Conservation (phyloP, 2,888 invertebrate genomes). For the Gortyna flavago region DNA sequence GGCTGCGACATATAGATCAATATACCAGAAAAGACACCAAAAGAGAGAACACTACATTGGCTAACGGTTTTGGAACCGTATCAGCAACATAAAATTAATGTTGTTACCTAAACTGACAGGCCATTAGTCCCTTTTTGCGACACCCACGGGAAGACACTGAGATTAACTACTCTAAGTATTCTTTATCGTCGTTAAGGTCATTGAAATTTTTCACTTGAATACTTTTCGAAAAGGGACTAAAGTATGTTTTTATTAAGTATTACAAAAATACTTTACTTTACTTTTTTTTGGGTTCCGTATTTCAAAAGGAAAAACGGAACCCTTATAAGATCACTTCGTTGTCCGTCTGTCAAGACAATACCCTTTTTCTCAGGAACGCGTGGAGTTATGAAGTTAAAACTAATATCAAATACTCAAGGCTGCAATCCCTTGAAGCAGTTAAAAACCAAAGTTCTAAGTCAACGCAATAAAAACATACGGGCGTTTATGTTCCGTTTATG, state of each 20-base stretch:
- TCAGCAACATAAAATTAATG: slow-evolving; percentile 14
- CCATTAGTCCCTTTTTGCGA: slow-evolving; percentile 26
- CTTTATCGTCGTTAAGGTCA: slow-evolving; percentile 11
- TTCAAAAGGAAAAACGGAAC: too few species aligned
- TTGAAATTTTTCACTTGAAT: not conserved
- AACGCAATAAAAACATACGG: too few species aligned
- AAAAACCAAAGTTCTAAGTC: too few species aligned
- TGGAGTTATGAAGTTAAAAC: too few species aligned
- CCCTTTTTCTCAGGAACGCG: too few species aligned
- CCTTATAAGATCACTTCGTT: too few species aligned
- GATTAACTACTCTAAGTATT: slow-evolving; percentile 25
- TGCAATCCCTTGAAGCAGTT: too few species aligned
- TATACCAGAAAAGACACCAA: not conserved
- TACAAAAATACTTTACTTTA: too few species aligned
- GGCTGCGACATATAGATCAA: too few species aligned
- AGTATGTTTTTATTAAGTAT: not conserved
- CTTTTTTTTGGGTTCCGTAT: not conserved
- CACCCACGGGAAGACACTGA: not conserved
- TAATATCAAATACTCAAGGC: too few species aligned
- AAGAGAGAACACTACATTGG: not conserved
- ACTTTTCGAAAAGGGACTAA: not conserved
- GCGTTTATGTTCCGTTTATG: too few species aligned
- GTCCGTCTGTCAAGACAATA: too few species aligned
- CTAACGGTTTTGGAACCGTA: not conserved
- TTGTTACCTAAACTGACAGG: slow-evolving; percentile 14